Conservation (phyloP, 2,797 vertebrate genomes). For the Synanceia verrucosa region DNA sequence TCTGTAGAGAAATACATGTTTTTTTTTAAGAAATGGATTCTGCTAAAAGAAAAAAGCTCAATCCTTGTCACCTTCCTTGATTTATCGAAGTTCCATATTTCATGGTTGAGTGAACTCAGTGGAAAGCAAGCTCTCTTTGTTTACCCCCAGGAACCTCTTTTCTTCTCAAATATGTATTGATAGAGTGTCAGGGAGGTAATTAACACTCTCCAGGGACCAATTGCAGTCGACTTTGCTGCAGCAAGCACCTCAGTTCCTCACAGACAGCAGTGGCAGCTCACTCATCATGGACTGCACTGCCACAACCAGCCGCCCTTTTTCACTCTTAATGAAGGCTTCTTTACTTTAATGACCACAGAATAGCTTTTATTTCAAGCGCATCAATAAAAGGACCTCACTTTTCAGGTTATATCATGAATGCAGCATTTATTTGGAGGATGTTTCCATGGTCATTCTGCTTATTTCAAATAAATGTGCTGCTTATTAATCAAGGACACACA, state of each 20-base stretch:
- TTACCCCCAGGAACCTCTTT: conserved; percentile 54
- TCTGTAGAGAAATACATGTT: neutral
- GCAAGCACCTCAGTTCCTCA: conserved; percentile 34
- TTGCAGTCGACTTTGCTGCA: conserved; percentile 21
- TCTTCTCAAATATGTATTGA: conserved; percentile 68
- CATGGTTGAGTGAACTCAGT: conserved; percentile 25
- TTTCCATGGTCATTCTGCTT: neutral
- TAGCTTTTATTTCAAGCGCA: neutral
- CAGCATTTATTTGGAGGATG: neutral
- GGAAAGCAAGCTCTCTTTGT: conserved; percentile 21
- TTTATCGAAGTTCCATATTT: conserved; percentile 33
- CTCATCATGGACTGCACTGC: conserved; percentile 3
- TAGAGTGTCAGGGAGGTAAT: conserved; percentile 60
- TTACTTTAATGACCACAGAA: conserved; percentile 7
- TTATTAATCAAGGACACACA: neutral
- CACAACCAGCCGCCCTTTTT: neutral
- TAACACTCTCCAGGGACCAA: conserved; percentile 59
- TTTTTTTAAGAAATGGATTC: neutral
- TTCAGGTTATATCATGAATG: neutral
- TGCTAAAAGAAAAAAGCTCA: neutral
- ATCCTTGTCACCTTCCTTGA: conserved; percentile 18
- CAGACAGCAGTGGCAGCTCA: conserved; percentile 11
- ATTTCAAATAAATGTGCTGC: neutral
- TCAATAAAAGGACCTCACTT: neutral
- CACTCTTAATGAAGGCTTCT: neutral